Evolutionary conservation across 2,888 invertebrate genomes (phyloP), one percentile per base, ranked within the genome.

Genomic region (Sarcophaga carnaria): DNA sequence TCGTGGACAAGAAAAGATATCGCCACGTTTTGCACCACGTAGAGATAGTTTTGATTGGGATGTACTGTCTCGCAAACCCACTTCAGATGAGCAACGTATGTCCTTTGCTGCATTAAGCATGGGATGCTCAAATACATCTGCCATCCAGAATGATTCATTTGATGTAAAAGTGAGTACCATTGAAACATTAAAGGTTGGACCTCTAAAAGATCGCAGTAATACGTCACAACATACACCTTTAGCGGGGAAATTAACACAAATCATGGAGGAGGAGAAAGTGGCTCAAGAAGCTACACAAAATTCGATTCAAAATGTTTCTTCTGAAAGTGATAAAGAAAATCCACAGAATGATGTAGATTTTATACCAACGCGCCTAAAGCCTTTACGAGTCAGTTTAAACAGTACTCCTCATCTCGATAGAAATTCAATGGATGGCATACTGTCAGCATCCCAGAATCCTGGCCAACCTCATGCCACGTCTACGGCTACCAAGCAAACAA

Each of bases 1-100:
- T 75, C 90, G 90, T 17, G 85, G 88, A 1, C 88, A 91, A 45
- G 92, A 92, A 47, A 91, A 91, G 49, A 89, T 90, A 70, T 91
- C 91, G 0, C 90, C 90, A 10, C 90, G 91, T 0, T 74, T 91
- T 25, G 87, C 88, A 2, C 88, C 88, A 0, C 88, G 90, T 0
- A 90, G 92, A 1, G 93, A 93, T 37, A 93, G 93, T 85, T 93
- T 92, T 69, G 93, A 93, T 83, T 93, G 93, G 93, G 91, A 92
- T 54, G 88, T 89, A 2, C 84, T 93, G 0, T 89, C 90, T 4
- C 88, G 89, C 0, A 92, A 91, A 67, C 85, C 89, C 0, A 72
- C 81, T 2, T 8, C 75, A 4, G 85, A 87, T 67, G 85, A 85
- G 64, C 77, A 74, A 70, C 87, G 83, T 8, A 70, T 49, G 25